Percentiles rank a stretch among this genome's conserved stretches.
Conservation (phyloP, 2,888 invertebrate genomes). For the Tribolium freemani region DNA sequence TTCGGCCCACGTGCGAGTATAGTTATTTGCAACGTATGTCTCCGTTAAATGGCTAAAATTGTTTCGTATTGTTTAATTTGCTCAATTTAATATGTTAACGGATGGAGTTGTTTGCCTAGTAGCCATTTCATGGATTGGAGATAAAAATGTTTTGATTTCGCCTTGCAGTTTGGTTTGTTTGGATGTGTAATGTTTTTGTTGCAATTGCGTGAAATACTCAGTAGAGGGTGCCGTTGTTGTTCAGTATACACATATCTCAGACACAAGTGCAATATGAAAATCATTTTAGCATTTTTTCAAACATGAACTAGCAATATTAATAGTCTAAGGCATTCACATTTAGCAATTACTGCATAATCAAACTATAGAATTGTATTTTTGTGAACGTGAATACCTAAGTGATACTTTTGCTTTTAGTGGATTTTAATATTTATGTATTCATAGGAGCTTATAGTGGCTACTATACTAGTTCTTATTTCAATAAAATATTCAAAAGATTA, state of each 20-base stretch:
- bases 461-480: constrained; percentile 62
- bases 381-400: constrained; percentile 64
- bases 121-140: constrained; percentile 16
- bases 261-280: constrained; percentile 58
- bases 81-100: constrained; percentile 34
- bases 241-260: constrained; percentile 58
- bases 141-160: constrained; percentile 22
- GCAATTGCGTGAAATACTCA: constrained; percentile 35
- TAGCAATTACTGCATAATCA: constrained; percentile 52
- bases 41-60: constrained; percentile 25
- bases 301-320: constrained; percentile 52
- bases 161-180: too few relatives aligned
- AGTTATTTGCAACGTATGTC: too few relatives aligned
- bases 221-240: constrained; percentile 51
- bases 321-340: constrained; percentile 54
- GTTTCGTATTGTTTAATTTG: constrained; percentile 33
- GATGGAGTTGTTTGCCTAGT: constrained; percentile 7
- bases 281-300: constrained; percentile 51
- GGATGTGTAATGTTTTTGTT: constrained; percentile 19
- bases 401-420: constrained; percentile 64
- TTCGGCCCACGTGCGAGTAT: too few relatives aligned
- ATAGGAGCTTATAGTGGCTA: constrained; percentile 61
- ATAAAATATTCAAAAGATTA: constrained; percentile 52
- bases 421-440: constrained; percentile 63
- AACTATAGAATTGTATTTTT: constrained; percentile 62